Percentiles rank a stretch among this genome's conserved stretches.
Evolutionary conservation across 2,888 invertebrate species (phyloP).

Genomic region (Vannuccia rotundouncinata): DNA sequence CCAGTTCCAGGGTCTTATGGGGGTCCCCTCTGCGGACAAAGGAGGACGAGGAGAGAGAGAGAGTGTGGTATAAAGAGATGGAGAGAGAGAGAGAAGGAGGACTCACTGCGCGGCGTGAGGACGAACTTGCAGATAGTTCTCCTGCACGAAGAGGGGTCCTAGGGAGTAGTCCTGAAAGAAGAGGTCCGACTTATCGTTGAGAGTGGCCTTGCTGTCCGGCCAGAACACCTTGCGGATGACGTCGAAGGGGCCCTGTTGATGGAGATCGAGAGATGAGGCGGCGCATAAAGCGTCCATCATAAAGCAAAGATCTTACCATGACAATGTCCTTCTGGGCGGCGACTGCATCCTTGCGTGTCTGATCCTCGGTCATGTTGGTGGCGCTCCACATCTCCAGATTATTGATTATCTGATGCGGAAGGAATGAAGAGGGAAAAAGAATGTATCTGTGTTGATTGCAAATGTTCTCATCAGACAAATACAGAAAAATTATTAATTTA

Average conservation of each 20-base stretch:
- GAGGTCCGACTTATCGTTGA: slow-evolving; percentile 62
- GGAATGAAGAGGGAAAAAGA: slow-evolving; percentile 47
- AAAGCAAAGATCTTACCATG: too few species aligned
- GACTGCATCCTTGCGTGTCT: slow-evolving; percentile 61
- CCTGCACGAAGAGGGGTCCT: slow-evolving; percentile 91
- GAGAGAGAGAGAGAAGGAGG: background rate
- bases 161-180: slow-evolving; percentile 96
- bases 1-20: slow-evolving; percentile 63
- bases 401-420: slow-evolving; percentile 61
- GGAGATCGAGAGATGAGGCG: slow-evolving; percentile 53
- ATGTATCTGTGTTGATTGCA: background rate
- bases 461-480: too few species aligned
- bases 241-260: slow-evolving; percentile 77
- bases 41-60: background rate
- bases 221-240: slow-evolving; percentile 79
- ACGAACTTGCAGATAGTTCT: slow-evolving; percentile 78
- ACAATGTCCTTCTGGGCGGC: slow-evolving; percentile 67
- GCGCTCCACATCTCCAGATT: slow-evolving; percentile 72
- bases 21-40: slow-evolving; percentile 46
- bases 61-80: background rate
- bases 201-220: slow-evolving; percentile 62
- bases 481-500: too few species aligned
- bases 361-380: slow-evolving; percentile 60
- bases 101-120: slow-evolving; percentile 68
- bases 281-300: too few species aligned